phyloP scores from a whole-genome alignment of 2,888 invertebrate species.

The Thecophora atra region DNA sequence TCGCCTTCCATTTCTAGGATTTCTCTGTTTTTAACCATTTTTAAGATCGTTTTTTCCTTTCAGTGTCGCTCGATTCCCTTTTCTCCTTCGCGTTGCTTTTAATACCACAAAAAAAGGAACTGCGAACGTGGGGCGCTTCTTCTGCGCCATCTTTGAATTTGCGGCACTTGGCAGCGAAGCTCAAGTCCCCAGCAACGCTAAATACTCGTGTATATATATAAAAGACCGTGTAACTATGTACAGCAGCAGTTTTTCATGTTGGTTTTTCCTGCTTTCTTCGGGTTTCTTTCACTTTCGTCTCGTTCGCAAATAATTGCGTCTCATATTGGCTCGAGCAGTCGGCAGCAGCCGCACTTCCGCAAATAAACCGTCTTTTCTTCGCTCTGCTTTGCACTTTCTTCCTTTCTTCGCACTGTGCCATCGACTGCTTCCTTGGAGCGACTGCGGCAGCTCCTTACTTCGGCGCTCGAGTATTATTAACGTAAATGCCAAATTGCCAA shows the following conservation, averaged over 20 bases:
- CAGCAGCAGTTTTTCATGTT: slow-evolving; percentile 4
- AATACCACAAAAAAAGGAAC: neutral
- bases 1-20: neutral
- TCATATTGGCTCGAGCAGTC: slow-evolving; percentile 22
- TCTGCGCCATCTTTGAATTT: slow-evolving; percentile 45
- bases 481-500: slow-evolving; percentile 67
- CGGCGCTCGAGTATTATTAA: slow-evolving; percentile 64
- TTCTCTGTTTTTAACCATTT: neutral
- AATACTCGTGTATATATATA: neutral
- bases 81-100: neutral
- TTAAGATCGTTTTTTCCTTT: neutral
- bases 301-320: slow-evolving; percentile 64
- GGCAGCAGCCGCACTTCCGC: slow-evolving; percentile 6
- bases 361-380: slow-evolving; percentile 40
- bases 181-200: neutral
- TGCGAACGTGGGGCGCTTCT: slow-evolving; percentile 27
- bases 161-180: neutral
- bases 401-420: slow-evolving; percentile 44
- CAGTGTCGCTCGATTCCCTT: neutral
- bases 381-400: slow-evolving; percentile 36
- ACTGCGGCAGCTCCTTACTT: slow-evolving; percentile 21
- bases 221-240: neutral
- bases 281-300: slow-evolving; percentile 49
- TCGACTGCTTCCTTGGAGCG: slow-evolving; percentile 15
- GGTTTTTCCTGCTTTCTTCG: slow-evolving; percentile 39